A percentile compares a stretch with the other conserved stretches of the same genome.
These are phyloP conservation scores for Zapornia atra DNA, from an alignment of 2,113 vertebrate genomes.

Conservation along the genomic window DNA sequence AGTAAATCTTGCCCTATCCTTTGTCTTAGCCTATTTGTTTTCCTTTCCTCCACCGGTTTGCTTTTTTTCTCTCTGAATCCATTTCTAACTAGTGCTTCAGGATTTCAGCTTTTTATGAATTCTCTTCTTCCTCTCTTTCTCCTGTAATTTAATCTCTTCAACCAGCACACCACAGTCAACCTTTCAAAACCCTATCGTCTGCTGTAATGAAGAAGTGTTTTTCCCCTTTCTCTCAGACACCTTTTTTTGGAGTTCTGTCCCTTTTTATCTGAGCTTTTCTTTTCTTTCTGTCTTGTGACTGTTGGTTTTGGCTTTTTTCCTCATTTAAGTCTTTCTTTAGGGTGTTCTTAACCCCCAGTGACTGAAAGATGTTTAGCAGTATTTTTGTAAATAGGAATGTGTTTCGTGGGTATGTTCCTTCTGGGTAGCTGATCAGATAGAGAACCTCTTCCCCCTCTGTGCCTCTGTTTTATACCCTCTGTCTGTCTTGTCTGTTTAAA, in stretches of 20 bases:
- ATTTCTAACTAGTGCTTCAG: neutral
- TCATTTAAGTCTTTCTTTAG: neutral
- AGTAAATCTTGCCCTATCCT: neutral
- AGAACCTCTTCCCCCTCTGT: neutral
- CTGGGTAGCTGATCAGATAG: neutral
- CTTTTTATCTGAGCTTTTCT: neutral
- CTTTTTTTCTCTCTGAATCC: conserved; percentile 12
- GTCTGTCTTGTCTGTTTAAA: conserved; percentile 33
- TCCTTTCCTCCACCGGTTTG: neutral
- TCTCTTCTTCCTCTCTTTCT: neutral
- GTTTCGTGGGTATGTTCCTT: neutral
- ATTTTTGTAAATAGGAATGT: neutral
- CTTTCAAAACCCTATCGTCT: neutral
- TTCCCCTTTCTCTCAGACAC: neutral
- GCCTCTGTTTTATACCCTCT: neutral
- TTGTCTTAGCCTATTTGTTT: conserved; percentile 5
- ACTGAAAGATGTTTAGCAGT: neutral
- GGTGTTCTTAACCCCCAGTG: neutral
- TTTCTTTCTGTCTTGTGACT: conserved; percentile 11
- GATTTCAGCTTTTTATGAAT: neutral
- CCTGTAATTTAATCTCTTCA: neutral
- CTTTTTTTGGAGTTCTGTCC: neutral
- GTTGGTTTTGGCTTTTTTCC: neutral
- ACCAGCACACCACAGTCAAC: neutral
- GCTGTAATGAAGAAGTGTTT: neutral